Evolutionary conservation across 2,888 invertebrate species (phyloP), one percentile per base, ranked within the genome.

Genomic region (Campopleginae sp.): DNA sequence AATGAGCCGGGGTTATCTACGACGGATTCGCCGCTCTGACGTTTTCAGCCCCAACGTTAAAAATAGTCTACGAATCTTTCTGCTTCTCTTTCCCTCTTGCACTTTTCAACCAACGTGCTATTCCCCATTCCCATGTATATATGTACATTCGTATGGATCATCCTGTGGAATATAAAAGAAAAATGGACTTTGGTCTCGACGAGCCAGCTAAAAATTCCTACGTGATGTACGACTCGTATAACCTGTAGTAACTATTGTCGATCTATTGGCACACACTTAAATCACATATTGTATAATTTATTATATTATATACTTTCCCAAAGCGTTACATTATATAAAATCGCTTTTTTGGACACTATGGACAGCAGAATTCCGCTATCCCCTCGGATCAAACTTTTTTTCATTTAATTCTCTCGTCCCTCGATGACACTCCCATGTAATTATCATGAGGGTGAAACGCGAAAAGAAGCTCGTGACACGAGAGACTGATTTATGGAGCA

Each of bases 1-100:
- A 92, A 92, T 92, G 90, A 90, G 89, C 85, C 90, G 82, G 87
- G 89, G 91, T 92, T 92, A 92, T 92, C 90, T 91, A 92, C 89
- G 89, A 89, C 87, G 89, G 89, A 90, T 90, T 91, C 89, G 88
- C 88, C 88, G 89, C 82, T 72, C 65, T 76, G 82, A 80, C 75
- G 82, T 82, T 85, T 82, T 85, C 63, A 80, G 79, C 75, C 82
- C 82, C 74, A 46, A 17, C 75, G 51, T 46, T 80, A 80, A 72
- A 74, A 48, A 66, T 82, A 42, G 48, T 75, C 51, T 33, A 58
- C 65, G 19, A 54, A n/a, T 33, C 38, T 54, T 44, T 58, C 61
- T 58, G 68, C 58, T 58, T 76, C 68, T 72, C 19, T 66, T 17
- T 51, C n/a, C 19, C 51, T 65, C 38, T 38, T 8, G 46, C 46